phyloP scores from a whole-genome alignment of 2,888 invertebrate species.

The Drosophila histrio region DNA sequence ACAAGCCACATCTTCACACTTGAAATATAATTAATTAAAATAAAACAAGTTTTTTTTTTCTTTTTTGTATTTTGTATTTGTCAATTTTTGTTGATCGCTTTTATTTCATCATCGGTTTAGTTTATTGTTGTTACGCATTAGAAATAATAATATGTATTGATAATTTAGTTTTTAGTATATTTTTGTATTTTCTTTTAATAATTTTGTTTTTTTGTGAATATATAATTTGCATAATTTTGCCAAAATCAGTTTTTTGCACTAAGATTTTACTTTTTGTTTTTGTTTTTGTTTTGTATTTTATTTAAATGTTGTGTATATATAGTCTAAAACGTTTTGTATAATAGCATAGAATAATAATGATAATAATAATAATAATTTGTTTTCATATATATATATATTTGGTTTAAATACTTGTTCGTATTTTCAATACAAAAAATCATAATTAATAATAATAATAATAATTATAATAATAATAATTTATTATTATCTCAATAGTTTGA shows the following conservation, averaged over 20 bases:
- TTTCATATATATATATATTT: constrained; percentile 52
- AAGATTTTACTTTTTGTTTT: constrained; percentile 42
- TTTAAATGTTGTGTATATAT: constrained; percentile 69
- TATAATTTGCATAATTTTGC: constrained; percentile 81
- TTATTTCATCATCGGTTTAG: constrained; percentile 57
- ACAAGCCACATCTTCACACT: constrained; percentile 44
- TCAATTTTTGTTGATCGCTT: constrained; percentile 66
- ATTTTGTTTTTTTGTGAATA: constrained; percentile 44
- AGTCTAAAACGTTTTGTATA: constrained; percentile 77
- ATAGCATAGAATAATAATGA: constrained; percentile 75
- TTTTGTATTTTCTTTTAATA: constrained; percentile 36
- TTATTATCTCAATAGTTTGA: constrained; percentile 75
- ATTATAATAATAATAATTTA: constrained; percentile 63
- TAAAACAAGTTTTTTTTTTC: constrained; percentile 69
- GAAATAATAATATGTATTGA: constrained; percentile 68
- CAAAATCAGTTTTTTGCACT: constrained; percentile 81
- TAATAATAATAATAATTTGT: constrained; percentile 58
- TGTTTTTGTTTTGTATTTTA: constrained; percentile 35
- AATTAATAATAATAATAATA: constrained; percentile 63
- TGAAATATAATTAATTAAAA: constrained; percentile 60
- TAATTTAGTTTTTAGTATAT: constrained; percentile 58
- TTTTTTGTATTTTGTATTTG: constrained; percentile 61
- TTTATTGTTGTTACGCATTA: constrained; percentile 64
- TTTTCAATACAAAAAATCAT: constrained; percentile 80
- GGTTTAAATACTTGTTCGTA: constrained; percentile 73